Evolutionary conservation across 2,113 vertebrate genomes (phyloP).

Genomic region (Beaufortia kweichowensis): DNA sequence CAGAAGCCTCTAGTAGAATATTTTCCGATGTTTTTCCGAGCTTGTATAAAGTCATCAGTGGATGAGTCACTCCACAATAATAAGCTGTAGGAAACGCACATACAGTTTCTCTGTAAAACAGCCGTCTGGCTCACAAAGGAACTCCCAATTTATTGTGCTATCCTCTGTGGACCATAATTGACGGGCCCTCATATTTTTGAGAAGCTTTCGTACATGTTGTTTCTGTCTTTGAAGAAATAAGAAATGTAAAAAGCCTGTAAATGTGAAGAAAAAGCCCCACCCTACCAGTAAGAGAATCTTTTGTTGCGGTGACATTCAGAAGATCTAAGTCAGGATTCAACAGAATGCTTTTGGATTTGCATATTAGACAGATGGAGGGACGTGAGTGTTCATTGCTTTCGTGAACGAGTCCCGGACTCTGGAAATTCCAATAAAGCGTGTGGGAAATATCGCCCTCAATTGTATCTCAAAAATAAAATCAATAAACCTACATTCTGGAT

Average conservation of each 20-base stretch:
- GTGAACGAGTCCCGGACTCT: background rate
- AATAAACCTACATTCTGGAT: slow-evolving; percentile 9
- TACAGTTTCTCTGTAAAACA: slow-evolving; percentile 41
- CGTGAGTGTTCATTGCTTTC: background rate
- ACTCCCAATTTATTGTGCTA: slow-evolving; percentile 35
- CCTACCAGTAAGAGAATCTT: slow-evolving; percentile 28
- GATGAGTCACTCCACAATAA: slow-evolving; percentile 42
- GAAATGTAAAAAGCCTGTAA: slow-evolving; percentile 21
- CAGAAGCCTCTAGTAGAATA: background rate
- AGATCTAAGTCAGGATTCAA: background rate
- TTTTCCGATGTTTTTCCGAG: background rate
- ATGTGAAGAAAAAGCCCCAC: background rate
- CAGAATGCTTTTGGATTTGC: background rate
- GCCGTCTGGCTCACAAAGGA: slow-evolving; percentile 38
- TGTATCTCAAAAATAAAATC: slow-evolving; percentile 31
- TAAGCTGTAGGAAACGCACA: slow-evolving; percentile 21
- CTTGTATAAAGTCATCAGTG: slow-evolving; percentile 33
- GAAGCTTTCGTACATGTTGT: slow-evolving; percentile 42
- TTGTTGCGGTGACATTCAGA: slow-evolving; percentile 42
- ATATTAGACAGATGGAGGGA: slow-evolving; percentile 9
- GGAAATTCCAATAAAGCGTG: slow-evolving; percentile 23
- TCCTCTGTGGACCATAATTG: slow-evolving; percentile 46
- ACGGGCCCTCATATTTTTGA: slow-evolving; percentile 46
- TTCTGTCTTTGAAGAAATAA: slow-evolving; percentile 40
- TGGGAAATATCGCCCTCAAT: slow-evolving; percentile 7